Base-by-base conservation (phyloP, 2,797 vertebrate species). In the Pangasius mekongensis region DNA sequence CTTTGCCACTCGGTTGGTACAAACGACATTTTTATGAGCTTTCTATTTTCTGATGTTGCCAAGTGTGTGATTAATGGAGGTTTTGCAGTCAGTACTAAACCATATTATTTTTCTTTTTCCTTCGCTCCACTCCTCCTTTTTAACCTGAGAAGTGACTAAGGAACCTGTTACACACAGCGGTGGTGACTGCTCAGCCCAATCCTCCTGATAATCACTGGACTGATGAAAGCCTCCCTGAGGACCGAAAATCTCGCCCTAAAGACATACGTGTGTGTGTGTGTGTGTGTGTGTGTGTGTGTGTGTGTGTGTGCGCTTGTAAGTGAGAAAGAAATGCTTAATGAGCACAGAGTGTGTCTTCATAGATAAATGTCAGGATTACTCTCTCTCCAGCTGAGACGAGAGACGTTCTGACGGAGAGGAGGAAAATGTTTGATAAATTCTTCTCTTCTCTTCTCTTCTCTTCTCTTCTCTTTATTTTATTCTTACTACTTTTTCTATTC, bases 161-260 rank as follows among this genome's bases (percentile, higher is more conserved):
- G 73, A 64, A 77, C 7, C 85, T 56, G 60, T 86, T 80, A 36
- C 20, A 33, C 77, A 30, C 49, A 3, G 64, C 4, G 36, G 11
- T 30, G 60, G 11, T 36, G 33, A 30, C 52, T 22, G 52, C 54
- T 80, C 20, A 10, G 76, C 10, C 86, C 85, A 85, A 89, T 83
- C 78, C 69, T 7, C 84, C 71, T 78, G 62, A 89, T 86, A 87
- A 87, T 36, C 54, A 58, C 66, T 78, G 86, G 82, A 83, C 83
- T 74, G 85, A 86, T 87, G 81, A 87, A 91, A 88, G 67, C 24
- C 24, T 88, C 85, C 76, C 85, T 13, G 11, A 56, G 69, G 82
- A 85, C 67, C 67, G 22, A 8, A 62, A 87, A 90, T 88, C 56
- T 84, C 77, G 30, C 77, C 43, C 73, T 49, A 47, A 30, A 33